These are phyloP conservation scores for Actias luna DNA, from an alignment of 2,888 invertebrate genomes.

Conservation along the genomic window DNA sequence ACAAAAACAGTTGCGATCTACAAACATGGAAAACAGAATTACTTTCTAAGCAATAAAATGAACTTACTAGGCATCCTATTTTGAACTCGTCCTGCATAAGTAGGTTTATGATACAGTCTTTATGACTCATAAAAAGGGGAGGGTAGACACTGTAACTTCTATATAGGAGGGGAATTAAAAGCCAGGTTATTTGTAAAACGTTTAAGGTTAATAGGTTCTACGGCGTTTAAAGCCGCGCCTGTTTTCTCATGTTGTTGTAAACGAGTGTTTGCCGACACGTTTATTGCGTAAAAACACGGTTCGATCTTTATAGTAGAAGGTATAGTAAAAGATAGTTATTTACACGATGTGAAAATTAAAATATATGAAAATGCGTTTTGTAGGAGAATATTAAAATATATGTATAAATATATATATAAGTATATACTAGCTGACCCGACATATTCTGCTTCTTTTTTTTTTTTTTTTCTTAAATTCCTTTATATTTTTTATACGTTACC, in stretches of 20 bases:
- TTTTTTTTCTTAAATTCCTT: too few relatives aligned
- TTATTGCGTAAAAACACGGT: background rate
- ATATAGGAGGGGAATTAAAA: constrained; percentile 8
- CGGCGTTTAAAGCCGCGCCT: constrained; percentile 5
- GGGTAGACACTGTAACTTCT: constrained; percentile 7
- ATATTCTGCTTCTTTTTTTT: too few relatives aligned
- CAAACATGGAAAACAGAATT: background rate
- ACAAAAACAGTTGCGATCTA: background rate
- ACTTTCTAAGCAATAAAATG: background rate
- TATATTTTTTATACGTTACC: too few relatives aligned
- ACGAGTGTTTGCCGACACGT: background rate
- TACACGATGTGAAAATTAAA: too few relatives aligned
- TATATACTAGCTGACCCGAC: too few relatives aligned
- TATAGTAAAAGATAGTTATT: background rate
- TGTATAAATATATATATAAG: too few relatives aligned
- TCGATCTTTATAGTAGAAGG: background rate
- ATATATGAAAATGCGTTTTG: too few relatives aligned
- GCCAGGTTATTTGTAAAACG: constrained; percentile 8
- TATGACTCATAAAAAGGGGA: constrained; percentile 8
- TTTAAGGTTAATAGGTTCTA: constrained; percentile 8
- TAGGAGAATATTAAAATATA: too few relatives aligned
- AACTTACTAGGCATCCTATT: background rate
- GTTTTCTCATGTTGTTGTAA: background rate
- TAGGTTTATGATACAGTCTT: constrained; percentile 9
- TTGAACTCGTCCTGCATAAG: background rate